Evolutionary conservation across 2,888 invertebrate species (phyloP), one percentile per base, ranked within the genome.

Genomic region (Temnothorax ravouxi): DNA sequence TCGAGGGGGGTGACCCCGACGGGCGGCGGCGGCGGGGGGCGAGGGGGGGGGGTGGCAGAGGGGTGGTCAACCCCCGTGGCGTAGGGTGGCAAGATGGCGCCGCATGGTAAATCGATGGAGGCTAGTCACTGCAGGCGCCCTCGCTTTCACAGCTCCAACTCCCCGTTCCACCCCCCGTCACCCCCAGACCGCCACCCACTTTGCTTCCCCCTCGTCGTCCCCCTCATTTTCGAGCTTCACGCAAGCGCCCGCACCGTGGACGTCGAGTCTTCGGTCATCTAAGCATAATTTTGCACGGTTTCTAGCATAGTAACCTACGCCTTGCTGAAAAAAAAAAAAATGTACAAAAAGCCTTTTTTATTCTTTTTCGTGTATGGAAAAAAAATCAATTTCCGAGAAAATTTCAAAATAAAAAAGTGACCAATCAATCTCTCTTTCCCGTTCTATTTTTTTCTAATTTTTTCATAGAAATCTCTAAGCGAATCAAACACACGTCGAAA

Each of bases 61-160:
- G 93, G 94, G 94, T 94, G 94, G 94, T 94, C 93, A 94, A 93
- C 94, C 94, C 93, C 93, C 91, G 91, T 93, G 93, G 92, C 92
- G 93, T 93, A 94, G 94, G 94, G 94, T 94, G 93, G 94, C 94
- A 95, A 95, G 94, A 95, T 95, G 95, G 95, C 95, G 94, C 94
- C 95, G 91, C 92, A 94, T 93, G 94, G 95, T 93, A 95, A 95
- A 95, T 95, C 95, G 95, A 95, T 95, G 95, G 95, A 95, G 95
- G 95, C 94, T 94, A 94, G 94, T 94, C 94, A 94, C 94, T 94
- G 94, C 94, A 94, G 93, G 94, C 94, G 93, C 94, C 94, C 94
- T 93, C 94, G 92, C 93, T 93, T 93, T 93, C 92, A 92, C 91
- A 86, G 90, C 88, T 89, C 91, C 90, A 90, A 90, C 90, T 76